These are phyloP conservation scores for Acanthis flammea DNA, from an alignment of 2,797 vertebrate genomes.

Conservation along the genomic window DNA sequence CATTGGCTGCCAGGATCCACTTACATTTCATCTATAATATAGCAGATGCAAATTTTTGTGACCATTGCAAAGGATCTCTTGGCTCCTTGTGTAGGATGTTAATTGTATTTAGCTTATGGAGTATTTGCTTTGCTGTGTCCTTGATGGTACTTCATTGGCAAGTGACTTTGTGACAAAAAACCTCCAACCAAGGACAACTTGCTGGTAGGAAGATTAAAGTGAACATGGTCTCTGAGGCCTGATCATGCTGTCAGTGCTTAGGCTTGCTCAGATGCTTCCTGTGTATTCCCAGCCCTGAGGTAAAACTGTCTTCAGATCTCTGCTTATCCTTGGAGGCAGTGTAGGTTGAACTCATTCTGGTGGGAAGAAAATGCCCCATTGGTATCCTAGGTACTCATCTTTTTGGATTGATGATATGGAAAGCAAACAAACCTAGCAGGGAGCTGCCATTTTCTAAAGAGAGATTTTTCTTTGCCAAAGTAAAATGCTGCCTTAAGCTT, in stretches of 20 bases:
- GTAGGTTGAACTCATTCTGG: background rate
- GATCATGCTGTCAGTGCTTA: background rate
- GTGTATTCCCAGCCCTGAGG: background rate
- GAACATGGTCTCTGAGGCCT: background rate
- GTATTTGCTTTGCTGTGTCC: background rate
- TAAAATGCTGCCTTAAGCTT: conserved; percentile 8
- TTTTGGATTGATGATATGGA: conserved; percentile 5
- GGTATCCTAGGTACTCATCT: background rate
- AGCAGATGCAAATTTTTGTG: background rate
- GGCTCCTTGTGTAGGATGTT: background rate
- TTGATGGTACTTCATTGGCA: conserved; percentile 12
- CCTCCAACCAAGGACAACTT: background rate
- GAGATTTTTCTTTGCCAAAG: conserved; percentile 15
- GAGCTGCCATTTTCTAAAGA: conserved; percentile 37
- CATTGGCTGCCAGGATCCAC: background rate
- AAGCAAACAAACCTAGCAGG: conserved; percentile 44
- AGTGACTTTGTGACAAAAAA: background rate
- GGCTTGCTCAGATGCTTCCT: background rate
- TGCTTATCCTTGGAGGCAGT: conserved; percentile 14
- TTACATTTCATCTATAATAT: background rate
- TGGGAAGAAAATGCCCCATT: conserved; percentile 3
- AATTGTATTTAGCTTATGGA: background rate
- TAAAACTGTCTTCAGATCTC: conserved; percentile 9
- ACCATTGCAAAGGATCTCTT: background rate
- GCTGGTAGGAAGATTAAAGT: conserved; percentile 7